Percentiles rank a stretch among this genome's conserved stretches.
Conservation (phyloP, 1,140 invertebrate species). For the Drosophila funebris region DNA sequence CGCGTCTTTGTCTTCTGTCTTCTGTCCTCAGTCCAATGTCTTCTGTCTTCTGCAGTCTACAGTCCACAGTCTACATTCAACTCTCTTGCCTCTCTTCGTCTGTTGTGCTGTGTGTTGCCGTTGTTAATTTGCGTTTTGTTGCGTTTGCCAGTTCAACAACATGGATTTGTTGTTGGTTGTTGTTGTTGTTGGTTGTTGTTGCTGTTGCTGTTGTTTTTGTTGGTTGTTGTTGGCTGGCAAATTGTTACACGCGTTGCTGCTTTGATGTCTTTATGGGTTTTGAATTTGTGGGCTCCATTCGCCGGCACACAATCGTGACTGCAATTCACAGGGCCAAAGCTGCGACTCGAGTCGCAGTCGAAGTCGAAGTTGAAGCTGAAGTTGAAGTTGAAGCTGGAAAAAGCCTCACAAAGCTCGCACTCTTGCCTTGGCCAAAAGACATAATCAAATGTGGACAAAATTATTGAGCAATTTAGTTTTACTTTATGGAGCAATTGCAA, state of each 20-base stretch:
- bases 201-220: constrained; percentile 32
- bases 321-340: constrained; percentile 57
- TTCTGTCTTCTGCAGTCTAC: too few species aligned
- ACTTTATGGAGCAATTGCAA: constrained; percentile 81
- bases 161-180: constrained; percentile 23
- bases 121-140: constrained; percentile 82
- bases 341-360: not conserved
- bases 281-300: constrained; percentile 74
- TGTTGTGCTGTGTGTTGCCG: constrained; percentile 49
- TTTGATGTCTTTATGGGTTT: constrained; percentile 82
- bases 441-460: constrained; percentile 83
- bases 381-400: constrained; percentile 4
- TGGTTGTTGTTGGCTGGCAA: constrained; percentile 66
- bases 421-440: constrained; percentile 57
- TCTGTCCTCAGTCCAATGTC: not conserved
- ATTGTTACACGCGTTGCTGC: constrained; percentile 82
- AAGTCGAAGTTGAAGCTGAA: not conserved
- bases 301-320: constrained; percentile 74
- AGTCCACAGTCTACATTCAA: not conserved
- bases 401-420: constrained; percentile 2
- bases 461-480: constrained; percentile 83
- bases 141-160: constrained; percentile 55
- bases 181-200: constrained; percentile 37
- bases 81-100: constrained; percentile 2
- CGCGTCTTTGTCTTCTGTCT: constrained; percentile 32